These are phyloP conservation scores for Chionomys nivalis DNA, from an alignment of 2,113 vertebrate species.

Conservation along the genomic window DNA sequence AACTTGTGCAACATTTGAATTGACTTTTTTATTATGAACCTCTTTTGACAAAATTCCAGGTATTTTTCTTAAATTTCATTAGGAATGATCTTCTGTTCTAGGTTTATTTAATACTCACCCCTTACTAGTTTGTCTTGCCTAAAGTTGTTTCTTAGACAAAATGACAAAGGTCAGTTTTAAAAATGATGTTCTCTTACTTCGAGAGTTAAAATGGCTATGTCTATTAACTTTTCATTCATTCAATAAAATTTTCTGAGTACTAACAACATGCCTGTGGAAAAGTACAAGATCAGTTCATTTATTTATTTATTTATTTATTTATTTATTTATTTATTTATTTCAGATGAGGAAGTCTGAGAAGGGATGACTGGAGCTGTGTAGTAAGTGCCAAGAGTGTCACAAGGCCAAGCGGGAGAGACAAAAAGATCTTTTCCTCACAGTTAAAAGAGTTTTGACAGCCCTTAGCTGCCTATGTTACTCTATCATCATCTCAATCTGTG, in stretches of 20 bases:
- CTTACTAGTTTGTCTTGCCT: no score
- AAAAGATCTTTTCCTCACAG: neutral
- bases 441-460: neutral
- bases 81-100: no score
- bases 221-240: neutral
- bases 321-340: no score
- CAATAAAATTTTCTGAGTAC: neutral
- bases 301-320: no score
- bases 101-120: no score
- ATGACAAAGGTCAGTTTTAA: no score
- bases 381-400: neutral
- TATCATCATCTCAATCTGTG: neutral
- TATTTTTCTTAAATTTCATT: no score
- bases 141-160: no score
- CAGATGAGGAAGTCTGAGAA: neutral
- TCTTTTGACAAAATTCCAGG: no score
- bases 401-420: neutral
- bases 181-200: neutral
- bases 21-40: no score
- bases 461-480: neutral
- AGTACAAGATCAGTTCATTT: neutral
- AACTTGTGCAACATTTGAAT: no score
- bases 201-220: neutral
- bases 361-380: neutral
- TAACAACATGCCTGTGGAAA: neutral